Conservation (phyloP, 1,140 invertebrate species). For the Drosophila prosaltans region DNA sequence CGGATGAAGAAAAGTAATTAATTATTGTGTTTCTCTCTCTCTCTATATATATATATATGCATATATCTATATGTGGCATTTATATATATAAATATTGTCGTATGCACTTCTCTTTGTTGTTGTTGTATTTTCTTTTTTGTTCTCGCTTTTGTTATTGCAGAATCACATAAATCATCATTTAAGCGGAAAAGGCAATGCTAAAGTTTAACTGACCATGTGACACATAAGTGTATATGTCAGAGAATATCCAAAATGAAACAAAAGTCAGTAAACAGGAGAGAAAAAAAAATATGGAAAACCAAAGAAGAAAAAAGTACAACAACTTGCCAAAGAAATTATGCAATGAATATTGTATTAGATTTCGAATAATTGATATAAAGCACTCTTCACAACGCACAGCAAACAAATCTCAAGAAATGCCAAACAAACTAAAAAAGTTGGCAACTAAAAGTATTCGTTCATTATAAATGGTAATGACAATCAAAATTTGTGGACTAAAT, state of each 20-base stretch:
- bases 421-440: not conserved
- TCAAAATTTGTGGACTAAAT: not conserved
- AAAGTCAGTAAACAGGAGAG: not conserved
- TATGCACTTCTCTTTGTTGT: conserved; percentile 61
- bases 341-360: conserved; percentile 14
- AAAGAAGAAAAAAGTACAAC: not conserved
- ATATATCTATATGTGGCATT: not conserved
- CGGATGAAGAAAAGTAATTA: conserved; percentile 63
- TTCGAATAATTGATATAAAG: conserved; percentile 5
- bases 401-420: not conserved
- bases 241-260: conserved; percentile 6
- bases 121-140: conserved; percentile 40
- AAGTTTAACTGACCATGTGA: conserved; percentile 78
- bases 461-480: not conserved
- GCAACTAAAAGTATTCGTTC: not conserved
- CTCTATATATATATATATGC: not conserved
- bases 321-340: conserved; percentile 5
- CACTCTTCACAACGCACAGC: no score
- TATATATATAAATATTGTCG: conserved; percentile 36
- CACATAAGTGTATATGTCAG: conserved; percentile 65
- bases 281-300: not conserved
- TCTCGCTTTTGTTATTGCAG: conserved; percentile 38
- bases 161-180: conserved; percentile 52
- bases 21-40: conserved; percentile 45
- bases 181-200: conserved; percentile 70